These are phyloP conservation scores for Cerceris ruficornis DNA, from an alignment of 2,888 invertebrate genomes.

Conservation along the genomic window DNA sequence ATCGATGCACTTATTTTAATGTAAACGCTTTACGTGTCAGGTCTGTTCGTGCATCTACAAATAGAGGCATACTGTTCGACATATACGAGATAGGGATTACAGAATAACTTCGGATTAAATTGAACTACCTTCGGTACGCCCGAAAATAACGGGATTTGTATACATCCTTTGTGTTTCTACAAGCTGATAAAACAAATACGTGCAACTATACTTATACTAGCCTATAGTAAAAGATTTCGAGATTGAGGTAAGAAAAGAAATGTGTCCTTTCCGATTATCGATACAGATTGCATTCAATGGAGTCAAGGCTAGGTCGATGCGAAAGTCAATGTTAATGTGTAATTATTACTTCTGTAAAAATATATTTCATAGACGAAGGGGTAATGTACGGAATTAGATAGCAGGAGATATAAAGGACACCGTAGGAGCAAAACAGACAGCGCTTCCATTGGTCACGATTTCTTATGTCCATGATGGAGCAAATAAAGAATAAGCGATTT, in stretches of 20 bases:
- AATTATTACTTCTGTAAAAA: not conserved
- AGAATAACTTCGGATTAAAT: conserved; percentile 68
- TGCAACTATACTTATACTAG: conserved; percentile 1
- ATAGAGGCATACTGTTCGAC: conserved; percentile 72
- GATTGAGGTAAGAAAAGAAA: conserved; percentile 20
- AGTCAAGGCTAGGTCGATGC: conserved; percentile 3
- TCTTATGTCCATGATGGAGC: conserved; percentile 63
- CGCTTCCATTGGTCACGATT: conserved; percentile 61
- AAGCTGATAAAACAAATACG: conserved; percentile 3
- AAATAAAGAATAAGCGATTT: conserved; percentile 24
- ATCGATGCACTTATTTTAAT: conserved; percentile 15
- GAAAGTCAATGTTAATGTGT: not conserved
- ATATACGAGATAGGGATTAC: conserved; percentile 68
- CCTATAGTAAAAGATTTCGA: conserved; percentile 31
- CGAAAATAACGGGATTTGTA: conserved; percentile 62
- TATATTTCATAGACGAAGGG: not conserved
- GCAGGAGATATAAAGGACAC: conserved; percentile 1
- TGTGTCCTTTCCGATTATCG: conserved; percentile 10
- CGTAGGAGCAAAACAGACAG: conserved; percentile 10
- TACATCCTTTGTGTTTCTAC: conserved; percentile 18
- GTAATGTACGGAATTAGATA: not conserved
- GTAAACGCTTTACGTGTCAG: conserved; percentile 27
- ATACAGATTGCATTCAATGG: conserved; percentile 11
- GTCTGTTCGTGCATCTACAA: conserved; percentile 61
- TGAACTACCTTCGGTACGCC: conserved; percentile 62